Evolutionary conservation across 2,113 vertebrate genomes (phyloP), one percentile per base, ranked within the genome.

Genomic region (Falco punctatus): DNA sequence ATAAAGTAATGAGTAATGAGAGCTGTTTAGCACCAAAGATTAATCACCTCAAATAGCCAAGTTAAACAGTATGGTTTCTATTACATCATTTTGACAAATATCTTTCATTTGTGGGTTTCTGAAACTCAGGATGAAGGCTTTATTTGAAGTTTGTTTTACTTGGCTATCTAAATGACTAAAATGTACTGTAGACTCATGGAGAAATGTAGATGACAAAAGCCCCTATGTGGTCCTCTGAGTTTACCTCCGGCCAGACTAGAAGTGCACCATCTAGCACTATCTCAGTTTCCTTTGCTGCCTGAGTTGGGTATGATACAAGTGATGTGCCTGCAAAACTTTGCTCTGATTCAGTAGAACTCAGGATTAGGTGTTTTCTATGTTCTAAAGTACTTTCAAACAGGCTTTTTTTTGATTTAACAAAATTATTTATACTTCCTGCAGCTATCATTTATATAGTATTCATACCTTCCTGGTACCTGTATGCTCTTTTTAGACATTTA

Each of bases 1-100:
- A 96, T 81, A 82, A 86, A 97, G 92, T 82, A 40, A 88, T n/a
- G 30, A 94, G 22, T 75, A 86, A 90, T 80, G 73, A 86, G 13
- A 59, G 24, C 21, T 75, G 24, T 74, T 91, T 79, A 69, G 22
- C 28, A 69, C 69, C n/a, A 90, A 55, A 61, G 19, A 71, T 81
- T 74, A 90, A 57, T 55, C 48, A 48, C 58, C 75, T 73, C 42
- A 71, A 95, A 90, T 90, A 90, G 52, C 26, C 57, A 96, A 90
- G 40, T 79, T 90, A 94, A 96, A 94, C 67, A 82, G 55, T 52
- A 33, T 11, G 58, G 32, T 79, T 71, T 91, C 33, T 80, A 17
- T 58, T 95, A 21, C 46, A 81, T 83, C 72, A 93, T n/a, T 74
- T 54, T 62, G 51, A 52, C 58, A 92, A 95, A 87, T 72, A 86